Conservation (phyloP, 2,797 vertebrate genomes). For the Vipera ursinii region DNA sequence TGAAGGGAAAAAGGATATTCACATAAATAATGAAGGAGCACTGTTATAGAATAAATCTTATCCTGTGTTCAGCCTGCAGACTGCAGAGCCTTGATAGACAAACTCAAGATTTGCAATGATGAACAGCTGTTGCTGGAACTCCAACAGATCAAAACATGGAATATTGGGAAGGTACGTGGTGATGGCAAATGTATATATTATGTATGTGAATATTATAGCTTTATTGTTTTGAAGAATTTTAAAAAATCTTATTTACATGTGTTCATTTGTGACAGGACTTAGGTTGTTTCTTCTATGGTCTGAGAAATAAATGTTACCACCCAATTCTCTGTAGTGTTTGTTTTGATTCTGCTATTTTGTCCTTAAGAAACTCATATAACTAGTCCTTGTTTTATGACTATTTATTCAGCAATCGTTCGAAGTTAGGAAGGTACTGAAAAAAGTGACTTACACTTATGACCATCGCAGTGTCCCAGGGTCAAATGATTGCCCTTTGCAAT, state of each 20-base stretch:
- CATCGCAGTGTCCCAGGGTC: neutral
- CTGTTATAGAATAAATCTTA: neutral
- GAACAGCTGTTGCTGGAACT: conserved; percentile 92
- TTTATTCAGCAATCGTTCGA: neutral
- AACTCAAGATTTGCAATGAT: conserved; percentile 92
- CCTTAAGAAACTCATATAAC: neutral
- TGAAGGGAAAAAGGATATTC: neutral
- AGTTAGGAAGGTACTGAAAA: neutral
- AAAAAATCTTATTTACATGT: neutral
- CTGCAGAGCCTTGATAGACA: conserved; percentile 96
- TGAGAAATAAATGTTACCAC: neutral
- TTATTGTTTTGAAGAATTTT: neutral
- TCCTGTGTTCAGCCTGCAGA: conserved; percentile 84
- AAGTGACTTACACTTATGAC: neutral
- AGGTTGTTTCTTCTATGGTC: neutral
- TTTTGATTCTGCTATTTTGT: neutral
- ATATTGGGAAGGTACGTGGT: conserved; percentile 90
- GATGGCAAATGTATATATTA: neutral
- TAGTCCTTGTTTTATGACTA: neutral
- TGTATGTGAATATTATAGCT: neutral
- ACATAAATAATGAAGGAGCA: neutral
- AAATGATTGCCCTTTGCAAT: neutral
- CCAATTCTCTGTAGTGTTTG: neutral
- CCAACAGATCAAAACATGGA: conserved; percentile 98
- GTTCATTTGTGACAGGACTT: neutral